Conservation (phyloP, 2,113 vertebrate species). For the Myodes glareolus region DNA sequence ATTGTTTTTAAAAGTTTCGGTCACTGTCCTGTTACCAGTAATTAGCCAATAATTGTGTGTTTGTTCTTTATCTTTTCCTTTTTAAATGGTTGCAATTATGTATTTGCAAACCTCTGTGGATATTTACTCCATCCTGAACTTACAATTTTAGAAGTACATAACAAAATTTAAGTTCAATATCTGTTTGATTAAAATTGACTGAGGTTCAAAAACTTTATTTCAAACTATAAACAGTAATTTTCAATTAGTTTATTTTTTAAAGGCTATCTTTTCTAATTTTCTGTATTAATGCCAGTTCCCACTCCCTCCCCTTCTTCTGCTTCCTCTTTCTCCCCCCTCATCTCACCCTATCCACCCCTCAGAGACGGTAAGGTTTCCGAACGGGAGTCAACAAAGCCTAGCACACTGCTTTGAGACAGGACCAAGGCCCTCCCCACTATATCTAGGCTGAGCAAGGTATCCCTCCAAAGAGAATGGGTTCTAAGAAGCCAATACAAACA, state of each 20-base stretch:
- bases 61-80: not conserved
- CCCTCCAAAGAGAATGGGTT: no score
- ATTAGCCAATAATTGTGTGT: not conserved
- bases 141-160: not conserved
- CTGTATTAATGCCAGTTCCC: no score
- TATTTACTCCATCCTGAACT: not conserved
- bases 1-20: not conserved
- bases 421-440: no score
- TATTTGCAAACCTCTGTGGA: not conserved
- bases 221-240: not conserved
- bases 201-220: slow-evolving; percentile 12
- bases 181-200: not conserved
- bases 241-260: not conserved
- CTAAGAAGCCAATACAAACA: no score
- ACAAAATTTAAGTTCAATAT: not conserved
- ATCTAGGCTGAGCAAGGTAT: no score
- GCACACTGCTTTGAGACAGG: no score
- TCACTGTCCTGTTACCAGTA: not conserved
- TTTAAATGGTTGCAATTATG: not conserved
- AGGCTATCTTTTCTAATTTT: not conserved
- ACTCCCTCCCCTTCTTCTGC: no score
- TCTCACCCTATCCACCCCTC: no score
- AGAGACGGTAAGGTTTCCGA: no score
- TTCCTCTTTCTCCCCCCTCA: no score
- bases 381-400: no score